phyloP scores from a whole-genome alignment of 2,888 invertebrate species.

The Rotaria socialis region DNA sequence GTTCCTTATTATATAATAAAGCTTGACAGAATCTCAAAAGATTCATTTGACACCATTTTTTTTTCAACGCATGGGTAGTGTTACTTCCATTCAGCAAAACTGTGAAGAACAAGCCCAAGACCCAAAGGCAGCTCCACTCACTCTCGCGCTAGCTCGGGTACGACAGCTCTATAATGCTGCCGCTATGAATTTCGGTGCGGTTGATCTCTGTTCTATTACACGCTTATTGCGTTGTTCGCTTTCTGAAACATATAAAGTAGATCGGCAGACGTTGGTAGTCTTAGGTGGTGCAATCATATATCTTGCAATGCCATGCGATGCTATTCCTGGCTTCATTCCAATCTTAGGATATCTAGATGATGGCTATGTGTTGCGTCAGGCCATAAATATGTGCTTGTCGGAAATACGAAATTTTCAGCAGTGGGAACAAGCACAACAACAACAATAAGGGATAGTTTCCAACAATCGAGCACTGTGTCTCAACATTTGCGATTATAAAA shows the following conservation, averaged over 20 bases:
- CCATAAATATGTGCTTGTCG: not conserved
- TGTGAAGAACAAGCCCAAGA: slow-evolving; percentile 4
- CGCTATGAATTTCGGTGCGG: not conserved
- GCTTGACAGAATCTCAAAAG: too few species aligned
- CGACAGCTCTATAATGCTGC: not conserved
- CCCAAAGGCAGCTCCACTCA: not conserved
- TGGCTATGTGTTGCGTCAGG: not conserved
- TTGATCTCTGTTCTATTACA: not conserved
- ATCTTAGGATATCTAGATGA: not conserved
- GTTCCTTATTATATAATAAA: too few species aligned
- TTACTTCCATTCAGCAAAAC: not conserved
- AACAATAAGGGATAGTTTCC: too few species aligned
- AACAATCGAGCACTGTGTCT: too few species aligned
- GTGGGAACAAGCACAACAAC: not conserved
- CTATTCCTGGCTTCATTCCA: not conserved
- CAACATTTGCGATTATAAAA: too few species aligned
- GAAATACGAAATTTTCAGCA: not conserved
- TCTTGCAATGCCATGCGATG: not conserved
- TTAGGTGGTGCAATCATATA: not conserved
- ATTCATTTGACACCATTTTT: too few species aligned
- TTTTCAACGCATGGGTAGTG: not conserved
- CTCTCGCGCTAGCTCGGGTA: not conserved
- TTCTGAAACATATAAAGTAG: not conserved
- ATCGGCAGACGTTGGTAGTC: not conserved
- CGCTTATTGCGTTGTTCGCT: not conserved